phyloP scores from a whole-genome alignment of 2,797 vertebrate genomes.

The Tangara arthus region DNA sequence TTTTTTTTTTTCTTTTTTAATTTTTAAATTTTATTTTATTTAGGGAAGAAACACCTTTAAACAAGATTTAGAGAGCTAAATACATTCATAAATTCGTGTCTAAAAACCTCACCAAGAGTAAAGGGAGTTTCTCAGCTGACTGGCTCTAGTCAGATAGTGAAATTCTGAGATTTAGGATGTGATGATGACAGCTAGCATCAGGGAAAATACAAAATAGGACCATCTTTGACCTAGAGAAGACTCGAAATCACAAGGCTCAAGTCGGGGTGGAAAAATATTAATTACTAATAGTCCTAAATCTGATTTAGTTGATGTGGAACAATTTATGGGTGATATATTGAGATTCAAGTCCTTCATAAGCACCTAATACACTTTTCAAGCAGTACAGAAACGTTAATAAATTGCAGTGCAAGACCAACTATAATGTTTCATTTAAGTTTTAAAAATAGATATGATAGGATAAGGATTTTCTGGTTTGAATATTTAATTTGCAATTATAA shows the following conservation, averaged over 20 bases:
- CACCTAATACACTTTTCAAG: background rate
- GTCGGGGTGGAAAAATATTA: background rate
- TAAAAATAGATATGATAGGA: background rate
- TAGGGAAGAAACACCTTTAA: background rate
- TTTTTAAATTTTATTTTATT: too few species aligned
- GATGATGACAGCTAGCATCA: background rate
- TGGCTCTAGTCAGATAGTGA: background rate
- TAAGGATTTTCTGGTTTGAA: slow-evolving; percentile 38
- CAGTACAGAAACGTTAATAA: background rate
- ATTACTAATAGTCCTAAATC: background rate
- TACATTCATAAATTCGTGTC: background rate
- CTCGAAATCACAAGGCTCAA: background rate
- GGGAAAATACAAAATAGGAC: background rate
- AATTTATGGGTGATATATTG: background rate
- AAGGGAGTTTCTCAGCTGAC: background rate
- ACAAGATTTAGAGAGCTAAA: background rate
- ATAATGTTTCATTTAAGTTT: slow-evolving; percentile 20
- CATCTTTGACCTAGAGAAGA: background rate
- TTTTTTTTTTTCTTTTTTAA: too few species aligned
- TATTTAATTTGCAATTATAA: slow-evolving; percentile 53
- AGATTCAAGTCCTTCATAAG: background rate
- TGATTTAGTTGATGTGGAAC: background rate
- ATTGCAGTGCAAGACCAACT: background rate
- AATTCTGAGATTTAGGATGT: background rate
- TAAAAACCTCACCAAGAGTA: background rate